Base-by-base conservation (phyloP, 2,113 vertebrate genomes). In the Mirounga angustirostris region DNA sequence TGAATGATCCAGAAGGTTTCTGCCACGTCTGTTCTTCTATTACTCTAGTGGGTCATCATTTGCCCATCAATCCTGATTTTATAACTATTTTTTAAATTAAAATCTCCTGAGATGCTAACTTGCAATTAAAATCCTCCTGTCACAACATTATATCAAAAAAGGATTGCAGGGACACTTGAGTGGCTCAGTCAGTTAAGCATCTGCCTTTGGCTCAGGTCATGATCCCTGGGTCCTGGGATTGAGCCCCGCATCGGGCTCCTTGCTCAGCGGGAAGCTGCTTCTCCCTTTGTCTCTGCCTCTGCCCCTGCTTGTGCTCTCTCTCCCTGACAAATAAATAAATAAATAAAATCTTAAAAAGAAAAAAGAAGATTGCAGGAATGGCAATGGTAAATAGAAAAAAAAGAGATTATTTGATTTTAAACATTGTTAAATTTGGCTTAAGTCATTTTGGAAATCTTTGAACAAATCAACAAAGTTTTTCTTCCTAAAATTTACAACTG, bases 401-500 rank as follows among this genome's bases (percentile, higher is more conserved):
- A 76, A 85, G 13, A 58, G 15, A 76, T 74, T 7, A 67, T 61
- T 5, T 56, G 28, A 89, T 93, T 83, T 61, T 71, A 89, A 92
- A 73, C 7, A 76, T 24, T 84, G 33, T n/a, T 80, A 46, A 88
- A 65, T 88, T 86, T 91, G 15, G 7, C 28, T 9, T 28, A 96
- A 69, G n/a, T 65, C 16, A 81, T 40, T 94, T 92, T 87, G 40
- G 16, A 97, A 91, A 94, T 69, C 10, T 52, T 79, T 74, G 26
- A 86, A 79, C 1, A 96, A 74, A 89, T 95, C 52, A 97, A 58
- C 24, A 36, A 18, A 87, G 21, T 50, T 30, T 80, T 84, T n/a
- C 36, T 74, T 59, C 15, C 33, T 67, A 98, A 98, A 98, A 98
- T 99, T 98, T 98, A 98, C 98, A 99, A 98, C 97, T 98, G 97